These are phyloP conservation scores for Lasioglossum vierecki DNA, from an alignment of 2,888 invertebrate genomes.

Conservation along the genomic window DNA sequence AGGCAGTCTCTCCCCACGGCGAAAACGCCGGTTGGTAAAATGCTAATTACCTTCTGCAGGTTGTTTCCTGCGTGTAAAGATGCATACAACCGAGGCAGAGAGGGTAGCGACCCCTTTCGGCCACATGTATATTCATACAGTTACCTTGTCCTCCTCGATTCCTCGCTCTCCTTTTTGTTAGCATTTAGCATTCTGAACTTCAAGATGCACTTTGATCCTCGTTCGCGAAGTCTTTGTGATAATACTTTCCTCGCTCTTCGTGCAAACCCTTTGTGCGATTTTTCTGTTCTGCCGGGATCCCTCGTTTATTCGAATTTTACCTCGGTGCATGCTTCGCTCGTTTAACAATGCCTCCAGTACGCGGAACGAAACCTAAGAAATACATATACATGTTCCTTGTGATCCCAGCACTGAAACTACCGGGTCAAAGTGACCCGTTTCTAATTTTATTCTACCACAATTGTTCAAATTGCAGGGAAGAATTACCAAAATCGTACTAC, in stretches of 20 bases:
- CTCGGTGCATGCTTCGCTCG: background rate
- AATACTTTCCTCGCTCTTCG: background rate
- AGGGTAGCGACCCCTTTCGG: slow-evolving; percentile 55
- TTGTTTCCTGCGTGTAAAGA: slow-evolving; percentile 60
- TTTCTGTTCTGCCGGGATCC: background rate
- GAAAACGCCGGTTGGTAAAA: slow-evolving; percentile 58
- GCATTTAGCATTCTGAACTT: slow-evolving; percentile 10
- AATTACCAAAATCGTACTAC: too few species aligned
- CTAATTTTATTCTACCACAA: too few species aligned
- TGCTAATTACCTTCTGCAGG: slow-evolving; percentile 65
- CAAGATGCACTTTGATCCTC: slow-evolving; percentile 33
- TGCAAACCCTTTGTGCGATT: background rate
- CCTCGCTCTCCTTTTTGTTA: background rate
- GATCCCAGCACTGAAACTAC: too few species aligned
- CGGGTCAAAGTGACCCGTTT: too few species aligned
- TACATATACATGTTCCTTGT: too few species aligned
- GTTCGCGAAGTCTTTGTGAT: background rate
- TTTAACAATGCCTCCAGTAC: background rate
- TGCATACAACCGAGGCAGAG: slow-evolving; percentile 41
- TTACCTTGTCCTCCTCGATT: slow-evolving; percentile 32
- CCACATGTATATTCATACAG: slow-evolving; percentile 72
- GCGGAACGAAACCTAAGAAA: background rate
- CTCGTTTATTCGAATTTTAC: background rate
- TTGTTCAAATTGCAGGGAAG: too few species aligned
- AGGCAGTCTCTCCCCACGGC: background rate